Conservation (phyloP, 1,140 invertebrate species). For the Drosophila kikkawai region DNA sequence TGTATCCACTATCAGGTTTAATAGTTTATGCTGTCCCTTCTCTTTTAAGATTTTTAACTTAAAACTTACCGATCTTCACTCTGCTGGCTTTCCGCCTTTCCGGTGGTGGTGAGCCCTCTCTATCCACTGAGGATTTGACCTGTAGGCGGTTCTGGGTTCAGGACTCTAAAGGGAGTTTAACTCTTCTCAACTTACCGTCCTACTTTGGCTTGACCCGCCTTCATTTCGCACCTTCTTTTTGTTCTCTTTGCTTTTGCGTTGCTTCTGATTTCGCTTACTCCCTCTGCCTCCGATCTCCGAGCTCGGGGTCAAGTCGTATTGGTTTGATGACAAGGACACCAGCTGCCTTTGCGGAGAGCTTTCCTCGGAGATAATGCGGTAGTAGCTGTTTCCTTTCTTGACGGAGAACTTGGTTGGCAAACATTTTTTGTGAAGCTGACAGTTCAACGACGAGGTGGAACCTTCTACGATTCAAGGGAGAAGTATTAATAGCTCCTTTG, state of each 20-base stretch:
- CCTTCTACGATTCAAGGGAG: conserved; percentile 6
- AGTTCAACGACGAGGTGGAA: conserved; percentile 60
- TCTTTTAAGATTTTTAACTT: not conserved
- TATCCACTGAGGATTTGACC: conserved; percentile 5
- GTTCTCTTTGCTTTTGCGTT: not conserved
- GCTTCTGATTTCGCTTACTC: not conserved
- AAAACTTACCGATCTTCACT: conserved; percentile 20
- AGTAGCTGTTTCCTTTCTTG: conserved; percentile 4
- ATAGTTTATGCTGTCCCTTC: not conserved
- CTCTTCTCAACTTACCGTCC: conserved; percentile 12
- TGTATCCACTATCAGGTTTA: not conserved
- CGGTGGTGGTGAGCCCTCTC: not conserved
- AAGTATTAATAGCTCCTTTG: not conserved
- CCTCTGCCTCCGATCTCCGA: conserved; percentile 9
- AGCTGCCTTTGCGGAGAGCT: not conserved
- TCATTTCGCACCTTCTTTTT: not conserved
- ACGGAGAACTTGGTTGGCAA: conserved; percentile 28
- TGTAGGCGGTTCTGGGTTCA: conserved; percentile 5
- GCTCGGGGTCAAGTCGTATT: not conserved
- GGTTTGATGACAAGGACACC: not conserved
- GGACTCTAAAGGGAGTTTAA: not conserved
- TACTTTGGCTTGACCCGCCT: not conserved
- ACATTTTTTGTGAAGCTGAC: conserved; percentile 54
- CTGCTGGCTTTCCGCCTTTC: not conserved
- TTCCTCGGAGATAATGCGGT: not conserved